phyloP scores from a whole-genome alignment of 2,888 invertebrate species.

The Prenolepis imparis region DNA sequence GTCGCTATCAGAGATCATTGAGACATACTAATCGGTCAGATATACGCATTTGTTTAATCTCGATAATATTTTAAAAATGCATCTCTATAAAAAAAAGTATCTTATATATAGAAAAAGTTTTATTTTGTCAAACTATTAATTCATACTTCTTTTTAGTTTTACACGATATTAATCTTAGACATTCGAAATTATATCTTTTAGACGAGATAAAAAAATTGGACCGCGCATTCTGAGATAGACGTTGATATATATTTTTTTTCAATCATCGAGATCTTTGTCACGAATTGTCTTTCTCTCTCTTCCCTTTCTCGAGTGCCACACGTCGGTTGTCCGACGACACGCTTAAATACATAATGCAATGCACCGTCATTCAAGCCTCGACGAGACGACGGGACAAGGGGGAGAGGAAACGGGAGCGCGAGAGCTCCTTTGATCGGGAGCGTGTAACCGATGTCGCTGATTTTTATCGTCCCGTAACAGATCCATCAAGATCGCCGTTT shows the following conservation, averaged over 20 bases:
- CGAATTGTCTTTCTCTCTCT: neutral
- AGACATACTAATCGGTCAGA: neutral
- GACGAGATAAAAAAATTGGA: neutral
- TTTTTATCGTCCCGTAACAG: conserved; percentile 66
- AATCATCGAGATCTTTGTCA: neutral
- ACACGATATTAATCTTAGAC: neutral
- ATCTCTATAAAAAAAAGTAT: neutral
- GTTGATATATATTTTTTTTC: neutral
- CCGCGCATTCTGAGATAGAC: neutral
- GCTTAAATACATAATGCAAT: conserved; percentile 45
- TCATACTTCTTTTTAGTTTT: neutral
- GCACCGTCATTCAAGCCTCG: conserved; percentile 38
- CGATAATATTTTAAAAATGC: neutral
- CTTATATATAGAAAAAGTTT: neutral
- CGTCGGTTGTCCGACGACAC: conserved; percentile 16
- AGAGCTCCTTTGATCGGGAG: conserved; percentile 52
- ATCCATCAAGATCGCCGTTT: conserved; percentile 69
- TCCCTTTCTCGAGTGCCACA: neutral
- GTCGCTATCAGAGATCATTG: neutral
- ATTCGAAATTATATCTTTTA: conserved; percentile 18
- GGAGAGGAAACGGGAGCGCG: conserved; percentile 36
- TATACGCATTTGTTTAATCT: neutral
- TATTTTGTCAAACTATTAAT: neutral
- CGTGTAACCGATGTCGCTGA: conserved; percentile 60
- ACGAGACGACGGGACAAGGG: neutral